Conservation (phyloP, 2,888 invertebrate species). For the Lepas anatifera region DNA sequence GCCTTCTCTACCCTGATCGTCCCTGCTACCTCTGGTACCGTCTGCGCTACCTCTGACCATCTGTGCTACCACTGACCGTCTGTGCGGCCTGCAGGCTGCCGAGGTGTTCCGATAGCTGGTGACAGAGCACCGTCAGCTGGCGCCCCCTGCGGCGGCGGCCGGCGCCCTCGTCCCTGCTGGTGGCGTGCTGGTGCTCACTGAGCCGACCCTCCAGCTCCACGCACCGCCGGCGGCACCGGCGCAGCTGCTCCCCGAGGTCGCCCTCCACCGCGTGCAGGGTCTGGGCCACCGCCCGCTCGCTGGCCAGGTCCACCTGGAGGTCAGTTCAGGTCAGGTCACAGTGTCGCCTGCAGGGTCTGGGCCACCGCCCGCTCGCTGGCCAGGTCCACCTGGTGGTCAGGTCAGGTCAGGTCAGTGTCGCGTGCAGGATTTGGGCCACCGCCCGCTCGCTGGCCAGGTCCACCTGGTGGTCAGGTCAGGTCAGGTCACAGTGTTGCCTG, state of each 20-base stretch:
- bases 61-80: neutral
- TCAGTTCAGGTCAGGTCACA: too few relatives aligned
- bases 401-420: too few relatives aligned
- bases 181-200: neutral
- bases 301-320: neutral
- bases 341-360: too few relatives aligned
- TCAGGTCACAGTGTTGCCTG: too few relatives aligned
- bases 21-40: too few relatives aligned
- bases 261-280: neutral
- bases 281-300: neutral
- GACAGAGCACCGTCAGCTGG: neutral
- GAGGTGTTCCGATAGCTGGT: neutral
- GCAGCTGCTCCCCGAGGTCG: neutral
- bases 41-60: too few relatives aligned
- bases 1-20: too few relatives aligned
- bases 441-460: too few relatives aligned
- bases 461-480: too few relatives aligned
- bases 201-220: neutral
- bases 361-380: too few relatives aligned
- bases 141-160: neutral
- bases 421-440: too few relatives aligned
- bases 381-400: too few relatives aligned
- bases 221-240: neutral
- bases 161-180: neutral
- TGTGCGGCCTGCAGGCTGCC: neutral